Evolutionary conservation across 2,113 vertebrate genomes (phyloP), one percentile per base, ranked within the genome.

Genomic region (Dipodomys spectabilis): DNA sequence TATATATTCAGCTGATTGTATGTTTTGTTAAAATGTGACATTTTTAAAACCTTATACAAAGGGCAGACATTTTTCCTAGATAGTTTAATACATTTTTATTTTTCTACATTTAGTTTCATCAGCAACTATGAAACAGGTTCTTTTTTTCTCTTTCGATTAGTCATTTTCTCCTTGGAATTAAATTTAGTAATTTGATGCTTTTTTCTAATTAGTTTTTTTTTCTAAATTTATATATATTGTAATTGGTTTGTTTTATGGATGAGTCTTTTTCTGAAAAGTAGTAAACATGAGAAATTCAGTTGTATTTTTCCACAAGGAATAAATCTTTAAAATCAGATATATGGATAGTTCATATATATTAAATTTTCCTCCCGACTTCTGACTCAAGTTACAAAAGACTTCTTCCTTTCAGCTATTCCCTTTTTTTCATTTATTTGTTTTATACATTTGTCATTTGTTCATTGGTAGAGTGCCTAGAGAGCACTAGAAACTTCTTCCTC

Each of bases 71-170:
- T 79, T 92, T 84, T 75, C 68, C 44, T 30, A 15, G 13, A 18
- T 68, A 9, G 10, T 81, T 60, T 49, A 71, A 23, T 88, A 49
- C 23, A 35, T 92, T 79, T 92, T 72, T 74, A 82, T 82, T 68
- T 81, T 32, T 92, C 49, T 79, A 49, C 22, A 23, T 88, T 92
- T 73, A 86, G 25, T 81, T 92, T 75, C 75, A 12, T 88, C 65
- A 67, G 49, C 49, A 49, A 49, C 49, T 49, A 49, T 49, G 49
- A 49, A 49, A 49, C 12, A 49, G 49, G 13, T 71, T 49, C 62
- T 83, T 82, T 82, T 32, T 92, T 82, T 84, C 44, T 45, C 25
- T 39, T 11, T 60, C 2, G 64, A 45, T 13, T 35, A 74, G 13
- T 39, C 35, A 73, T 49, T 84, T 69, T 73, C 60, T 71, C 6